phyloP scores from a whole-genome alignment of 2,888 invertebrate species.

The Pteria penguin region DNA sequence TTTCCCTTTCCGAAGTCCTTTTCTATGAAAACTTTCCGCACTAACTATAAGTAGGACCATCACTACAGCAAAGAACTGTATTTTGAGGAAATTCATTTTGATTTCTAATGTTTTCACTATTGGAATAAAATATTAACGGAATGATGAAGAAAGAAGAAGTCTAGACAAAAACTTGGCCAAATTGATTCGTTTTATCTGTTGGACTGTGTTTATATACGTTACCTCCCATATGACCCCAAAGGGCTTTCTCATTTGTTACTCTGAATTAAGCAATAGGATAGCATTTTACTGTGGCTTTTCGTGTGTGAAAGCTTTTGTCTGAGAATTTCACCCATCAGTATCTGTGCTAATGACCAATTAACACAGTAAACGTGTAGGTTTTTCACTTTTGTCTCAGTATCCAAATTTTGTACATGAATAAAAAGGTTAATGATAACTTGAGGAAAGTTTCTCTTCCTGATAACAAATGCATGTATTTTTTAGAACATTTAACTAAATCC shows the following conservation, averaged over 20 bases:
- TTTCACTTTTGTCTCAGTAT: no score
- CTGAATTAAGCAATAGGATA: not conserved
- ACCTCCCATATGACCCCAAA: not conserved
- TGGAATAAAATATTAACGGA: not conserved
- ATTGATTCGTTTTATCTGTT: not conserved
- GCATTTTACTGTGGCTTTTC: not conserved
- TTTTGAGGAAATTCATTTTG: not conserved
- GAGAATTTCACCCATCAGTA: not conserved
- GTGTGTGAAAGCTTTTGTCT: not conserved
- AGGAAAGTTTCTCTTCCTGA: no score
- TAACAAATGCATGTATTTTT: no score
- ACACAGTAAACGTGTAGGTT: not conserved
- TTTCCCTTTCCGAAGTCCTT: conserved; percentile 11
- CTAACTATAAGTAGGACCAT: conserved; percentile 1
- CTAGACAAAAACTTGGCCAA: not conserved
- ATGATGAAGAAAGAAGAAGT: not conserved
- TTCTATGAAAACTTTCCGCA: conserved; percentile 35
- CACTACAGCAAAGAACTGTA: not conserved
- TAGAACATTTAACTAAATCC: no score
- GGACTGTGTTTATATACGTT: not conserved
- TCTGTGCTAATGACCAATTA: not conserved
- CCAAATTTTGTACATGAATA: no score
- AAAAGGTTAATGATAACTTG: no score
- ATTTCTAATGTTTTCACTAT: no score
- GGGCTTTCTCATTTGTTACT: not conserved